These are phyloP conservation scores for Mobula hypostoma DNA, from an alignment of 2,113 vertebrate species.

Conservation along the genomic window DNA sequence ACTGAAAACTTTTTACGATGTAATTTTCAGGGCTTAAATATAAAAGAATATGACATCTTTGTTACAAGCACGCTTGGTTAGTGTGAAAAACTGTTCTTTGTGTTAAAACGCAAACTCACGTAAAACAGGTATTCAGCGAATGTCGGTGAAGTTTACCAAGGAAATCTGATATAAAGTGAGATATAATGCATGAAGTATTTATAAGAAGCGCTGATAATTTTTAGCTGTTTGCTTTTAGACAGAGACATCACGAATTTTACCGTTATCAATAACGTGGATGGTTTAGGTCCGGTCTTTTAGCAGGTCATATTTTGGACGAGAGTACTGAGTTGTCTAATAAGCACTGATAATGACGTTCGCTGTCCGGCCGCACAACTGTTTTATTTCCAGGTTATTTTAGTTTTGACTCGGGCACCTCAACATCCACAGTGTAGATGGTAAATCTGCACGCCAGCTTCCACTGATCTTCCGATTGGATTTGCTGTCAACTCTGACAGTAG, in stretches of 20 bases:
- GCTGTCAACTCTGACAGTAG: background rate
- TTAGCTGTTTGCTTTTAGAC: too few relatives aligned
- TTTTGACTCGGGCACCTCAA: background rate
- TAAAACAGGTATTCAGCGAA: background rate
- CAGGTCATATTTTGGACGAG: too few relatives aligned
- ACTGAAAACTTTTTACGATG: conserved; percentile 16
- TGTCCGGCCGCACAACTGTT: too few relatives aligned
- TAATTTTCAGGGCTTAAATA: background rate
- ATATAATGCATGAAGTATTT: background rate
- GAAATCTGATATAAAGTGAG: background rate
- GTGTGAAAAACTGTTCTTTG: background rate
- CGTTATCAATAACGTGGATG: background rate
- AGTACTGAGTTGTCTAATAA: background rate
- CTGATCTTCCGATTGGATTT: background rate
- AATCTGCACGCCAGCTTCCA: background rate
- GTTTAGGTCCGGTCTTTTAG: background rate
- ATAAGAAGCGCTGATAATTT: background rate
- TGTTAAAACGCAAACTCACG: background rate
- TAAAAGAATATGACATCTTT: background rate
- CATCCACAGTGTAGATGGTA: background rate
- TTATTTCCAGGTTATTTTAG: background rate
- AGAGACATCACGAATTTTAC: too few relatives aligned
- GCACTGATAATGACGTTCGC: too few relatives aligned
- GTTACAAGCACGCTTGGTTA: background rate
- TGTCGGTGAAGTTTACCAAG: background rate